These are phyloP conservation scores for Emydocephalus ijimae DNA, from an alignment of 2,113 vertebrate genomes.

Conservation along the genomic window DNA sequence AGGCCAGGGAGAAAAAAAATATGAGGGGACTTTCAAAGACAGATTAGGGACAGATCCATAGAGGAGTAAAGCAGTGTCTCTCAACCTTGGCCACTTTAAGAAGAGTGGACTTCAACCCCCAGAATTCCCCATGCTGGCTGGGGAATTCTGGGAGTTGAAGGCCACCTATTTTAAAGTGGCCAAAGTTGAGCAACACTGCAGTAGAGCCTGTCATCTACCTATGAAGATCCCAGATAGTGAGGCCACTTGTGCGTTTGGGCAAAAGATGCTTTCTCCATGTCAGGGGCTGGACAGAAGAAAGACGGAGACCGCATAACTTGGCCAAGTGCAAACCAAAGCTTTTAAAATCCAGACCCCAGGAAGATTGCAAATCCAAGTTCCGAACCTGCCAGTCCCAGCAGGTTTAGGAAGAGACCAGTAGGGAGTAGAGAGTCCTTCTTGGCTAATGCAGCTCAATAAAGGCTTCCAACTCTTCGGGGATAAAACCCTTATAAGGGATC, in stretches of 20 bases:
- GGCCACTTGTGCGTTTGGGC: conserved; percentile 8
- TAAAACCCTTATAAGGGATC: conserved; percentile 90
- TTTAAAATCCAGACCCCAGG: not conserved
- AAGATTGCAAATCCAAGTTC: not conserved
- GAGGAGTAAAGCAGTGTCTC: not conserved
- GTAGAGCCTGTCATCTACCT: not conserved
- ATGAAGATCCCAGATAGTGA: not conserved
- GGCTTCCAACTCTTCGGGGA: conserved; percentile 91
- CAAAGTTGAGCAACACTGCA: not conserved
- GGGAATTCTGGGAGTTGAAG: not conserved
- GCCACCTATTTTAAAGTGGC: not conserved
- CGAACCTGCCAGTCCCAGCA: not conserved
- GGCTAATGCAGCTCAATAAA: conserved; percentile 92
- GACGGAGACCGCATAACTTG: not conserved
- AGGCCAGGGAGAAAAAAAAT: not conserved
- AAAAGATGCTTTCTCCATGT: not conserved
- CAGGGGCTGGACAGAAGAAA: not conserved
- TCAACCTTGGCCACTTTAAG: not conserved
- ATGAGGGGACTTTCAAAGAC: not conserved
- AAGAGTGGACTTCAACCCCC: not conserved
- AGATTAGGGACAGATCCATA: not conserved
- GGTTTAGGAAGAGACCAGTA: accelerated
- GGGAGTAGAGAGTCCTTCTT: not conserved
- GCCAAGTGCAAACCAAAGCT: conserved; percentile 15
- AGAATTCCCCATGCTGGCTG: not conserved